Percentiles rank a stretch among this genome's conserved stretches.
Evolutionary conservation across 2,113 vertebrate species (phyloP).

Genomic region (Halichoeres trimaculatus): DNA sequence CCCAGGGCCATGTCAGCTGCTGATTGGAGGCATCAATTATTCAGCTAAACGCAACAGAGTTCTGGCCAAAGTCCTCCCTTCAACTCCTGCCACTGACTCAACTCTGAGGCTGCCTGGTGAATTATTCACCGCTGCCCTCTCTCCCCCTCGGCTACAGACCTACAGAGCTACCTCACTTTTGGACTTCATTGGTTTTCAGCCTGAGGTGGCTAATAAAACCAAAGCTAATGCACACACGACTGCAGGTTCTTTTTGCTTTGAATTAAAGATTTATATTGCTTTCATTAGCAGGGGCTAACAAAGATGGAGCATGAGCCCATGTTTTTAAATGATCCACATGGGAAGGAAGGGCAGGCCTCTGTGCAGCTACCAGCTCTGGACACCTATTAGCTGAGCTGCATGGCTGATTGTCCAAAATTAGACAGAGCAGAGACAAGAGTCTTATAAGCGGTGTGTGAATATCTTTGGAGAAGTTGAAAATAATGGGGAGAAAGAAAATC

Average conservation of each 20-base stretch:
- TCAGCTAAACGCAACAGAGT: constrained; percentile 47
- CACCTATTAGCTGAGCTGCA: background rate
- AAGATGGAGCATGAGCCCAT: constrained; percentile 19
- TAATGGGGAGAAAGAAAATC: background rate
- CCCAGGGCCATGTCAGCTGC: constrained; percentile 14
- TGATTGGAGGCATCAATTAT: constrained; percentile 69
- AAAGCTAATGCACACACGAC: constrained; percentile 29
- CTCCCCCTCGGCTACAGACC: constrained; percentile 39
- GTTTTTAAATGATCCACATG: constrained; percentile 2
- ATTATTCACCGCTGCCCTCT: constrained; percentile 63
- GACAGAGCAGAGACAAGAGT: background rate
- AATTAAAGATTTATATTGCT: constrained; percentile 30
- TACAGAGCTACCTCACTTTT: constrained; percentile 39
- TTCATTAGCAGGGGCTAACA: constrained; percentile 20
- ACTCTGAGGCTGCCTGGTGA: constrained; percentile 44
- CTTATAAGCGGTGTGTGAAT: constrained; percentile 4
- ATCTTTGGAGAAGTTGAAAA: constrained; percentile 13
- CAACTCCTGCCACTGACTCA: constrained; percentile 46
- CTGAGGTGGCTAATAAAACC: constrained; percentile 48
- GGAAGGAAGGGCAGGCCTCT: background rate
- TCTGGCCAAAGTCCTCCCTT: constrained; percentile 51
- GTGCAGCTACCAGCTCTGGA: background rate
- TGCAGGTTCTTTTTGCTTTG: constrained; percentile 15
- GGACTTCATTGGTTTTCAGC: constrained; percentile 47
- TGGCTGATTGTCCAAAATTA: too few relatives aligned